These are phyloP conservation scores for Ramazzottius varieornatus DNA, from an alignment of 2,888 invertebrate genomes.

Conservation along the genomic window DNA sequence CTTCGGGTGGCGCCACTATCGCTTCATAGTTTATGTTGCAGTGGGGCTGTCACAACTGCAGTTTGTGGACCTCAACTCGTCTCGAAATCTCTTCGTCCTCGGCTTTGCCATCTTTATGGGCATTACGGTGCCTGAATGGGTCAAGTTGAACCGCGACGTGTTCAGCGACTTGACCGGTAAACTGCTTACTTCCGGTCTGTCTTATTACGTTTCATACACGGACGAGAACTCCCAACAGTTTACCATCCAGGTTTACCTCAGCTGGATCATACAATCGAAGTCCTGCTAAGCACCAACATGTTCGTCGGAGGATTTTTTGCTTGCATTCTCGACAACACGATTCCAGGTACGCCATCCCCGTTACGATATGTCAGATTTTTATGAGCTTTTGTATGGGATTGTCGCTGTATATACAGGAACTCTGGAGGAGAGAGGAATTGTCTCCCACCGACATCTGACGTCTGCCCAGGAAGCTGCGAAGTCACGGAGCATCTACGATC, in stretches of 20 bases:
- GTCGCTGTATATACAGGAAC: not conserved
- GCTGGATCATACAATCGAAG: slow-evolving; percentile 34
- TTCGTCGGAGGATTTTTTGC: slow-evolving; percentile 44
- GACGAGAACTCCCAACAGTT: too few species aligned
- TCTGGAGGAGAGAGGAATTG: not conserved
- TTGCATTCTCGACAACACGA: slow-evolving; percentile 42
- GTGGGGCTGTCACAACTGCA: not conserved
- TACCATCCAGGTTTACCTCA: not conserved
- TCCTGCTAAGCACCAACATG: slow-evolving; percentile 47
- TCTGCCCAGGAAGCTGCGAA: not conserved
- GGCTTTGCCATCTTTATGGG: slow-evolving; percentile 5
- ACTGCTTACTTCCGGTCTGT: too few species aligned
- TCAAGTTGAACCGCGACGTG: slow-evolving; percentile 14
- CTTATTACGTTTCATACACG: too few species aligned
- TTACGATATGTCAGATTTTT: not conserved
- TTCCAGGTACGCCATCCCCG: slow-evolving; percentile 33
- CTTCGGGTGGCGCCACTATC: too few species aligned
- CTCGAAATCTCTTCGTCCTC: slow-evolving; percentile 8
- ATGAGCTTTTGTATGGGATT: not conserved
- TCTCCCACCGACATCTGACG: not conserved
- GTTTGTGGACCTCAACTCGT: slow-evolving; percentile 16
- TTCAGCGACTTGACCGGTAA: not conserved
- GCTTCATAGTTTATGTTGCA: too few species aligned
- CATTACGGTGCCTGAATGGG: slow-evolving; percentile 41
- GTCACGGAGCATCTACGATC: not conserved